phyloP scores from a whole-genome alignment of 1,140 invertebrate species.

The Anastrepha obliqua region DNA sequence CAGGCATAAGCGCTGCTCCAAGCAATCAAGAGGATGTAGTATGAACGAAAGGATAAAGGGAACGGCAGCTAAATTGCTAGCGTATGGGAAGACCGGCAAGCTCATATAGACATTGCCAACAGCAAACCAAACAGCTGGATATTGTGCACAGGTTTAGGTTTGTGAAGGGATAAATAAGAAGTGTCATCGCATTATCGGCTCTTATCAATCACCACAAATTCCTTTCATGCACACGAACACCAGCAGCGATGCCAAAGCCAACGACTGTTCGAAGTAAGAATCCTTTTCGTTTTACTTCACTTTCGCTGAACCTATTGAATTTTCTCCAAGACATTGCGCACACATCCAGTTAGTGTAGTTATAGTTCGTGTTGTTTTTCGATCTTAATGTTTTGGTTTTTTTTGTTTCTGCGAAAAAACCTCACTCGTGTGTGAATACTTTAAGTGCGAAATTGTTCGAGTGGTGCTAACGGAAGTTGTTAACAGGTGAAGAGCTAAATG shows the following conservation, averaged over 20 bases:
- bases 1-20: too few species aligned
- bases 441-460: not conserved
- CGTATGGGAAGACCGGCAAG: not conserved
- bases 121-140: not conserved
- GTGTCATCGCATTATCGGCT: conserved; percentile 46
- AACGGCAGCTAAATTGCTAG: not conserved
- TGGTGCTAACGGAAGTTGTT: not conserved
- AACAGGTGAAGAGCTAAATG: not conserved
- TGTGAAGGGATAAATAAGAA: conserved; percentile 35
- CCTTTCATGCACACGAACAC: not conserved
- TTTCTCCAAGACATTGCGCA: not conserved
- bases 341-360: too few species aligned
- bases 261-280: not conserved
- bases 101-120: not conserved
- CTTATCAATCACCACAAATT: conserved; percentile 47
- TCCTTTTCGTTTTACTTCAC: not conserved
- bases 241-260: not conserved
- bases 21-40: not conserved
- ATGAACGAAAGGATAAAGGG: not conserved
- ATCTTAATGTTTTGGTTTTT: not conserved
- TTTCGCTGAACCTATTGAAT: not conserved
- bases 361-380: not conserved
- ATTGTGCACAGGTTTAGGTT: not conserved
- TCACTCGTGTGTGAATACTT: not conserved
- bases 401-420: too few species aligned